phyloP scores from a whole-genome alignment of 2,888 invertebrate species.

The Pediacus dermestoides region DNA sequence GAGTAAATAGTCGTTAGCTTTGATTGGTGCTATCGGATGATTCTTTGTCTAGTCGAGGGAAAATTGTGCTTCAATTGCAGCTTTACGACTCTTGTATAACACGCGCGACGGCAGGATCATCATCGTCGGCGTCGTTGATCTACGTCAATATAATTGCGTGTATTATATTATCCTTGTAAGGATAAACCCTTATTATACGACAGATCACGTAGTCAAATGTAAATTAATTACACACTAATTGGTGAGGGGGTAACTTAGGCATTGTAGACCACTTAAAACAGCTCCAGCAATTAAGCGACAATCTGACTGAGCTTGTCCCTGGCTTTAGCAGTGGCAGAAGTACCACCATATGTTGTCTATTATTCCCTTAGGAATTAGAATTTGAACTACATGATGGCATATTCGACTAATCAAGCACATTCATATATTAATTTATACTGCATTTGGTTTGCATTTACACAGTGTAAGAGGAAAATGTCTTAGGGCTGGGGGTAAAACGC shows the following conservation, averaged over 20 bases:
- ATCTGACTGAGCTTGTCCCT: constrained; percentile 10
- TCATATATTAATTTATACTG: too few species aligned
- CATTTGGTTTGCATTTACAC: too few species aligned
- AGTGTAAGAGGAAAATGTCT: too few species aligned
- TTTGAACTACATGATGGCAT: background rate
- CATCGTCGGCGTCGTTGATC: too few species aligned
- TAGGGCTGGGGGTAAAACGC: too few species aligned
- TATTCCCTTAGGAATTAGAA: background rate
- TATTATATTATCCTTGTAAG: too few species aligned
- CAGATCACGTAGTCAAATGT: constrained; percentile 28
- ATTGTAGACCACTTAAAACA: constrained; percentile 24
- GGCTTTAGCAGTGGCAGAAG: constrained; percentile 5
- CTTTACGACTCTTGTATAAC: too few species aligned
- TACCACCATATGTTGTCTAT: constrained; percentile 1
- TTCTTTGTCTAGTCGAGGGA: too few species aligned
- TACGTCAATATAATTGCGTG: too few species aligned
- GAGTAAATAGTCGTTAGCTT: constrained; percentile 30
- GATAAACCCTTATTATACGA: constrained; percentile 20
- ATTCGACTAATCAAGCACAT: background rate
- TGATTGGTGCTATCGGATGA: too few species aligned
- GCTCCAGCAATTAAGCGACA: constrained; percentile 15
- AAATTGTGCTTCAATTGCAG: too few species aligned
- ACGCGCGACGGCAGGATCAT: too few species aligned
- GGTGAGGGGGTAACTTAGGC: constrained; percentile 27
- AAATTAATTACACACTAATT: constrained; percentile 36